Percentiles rank a stretch among this genome's conserved stretches.
These are phyloP conservation scores for Cordilura impudica DNA, from an alignment of 2,888 invertebrate genomes.

Conservation along the genomic window DNA sequence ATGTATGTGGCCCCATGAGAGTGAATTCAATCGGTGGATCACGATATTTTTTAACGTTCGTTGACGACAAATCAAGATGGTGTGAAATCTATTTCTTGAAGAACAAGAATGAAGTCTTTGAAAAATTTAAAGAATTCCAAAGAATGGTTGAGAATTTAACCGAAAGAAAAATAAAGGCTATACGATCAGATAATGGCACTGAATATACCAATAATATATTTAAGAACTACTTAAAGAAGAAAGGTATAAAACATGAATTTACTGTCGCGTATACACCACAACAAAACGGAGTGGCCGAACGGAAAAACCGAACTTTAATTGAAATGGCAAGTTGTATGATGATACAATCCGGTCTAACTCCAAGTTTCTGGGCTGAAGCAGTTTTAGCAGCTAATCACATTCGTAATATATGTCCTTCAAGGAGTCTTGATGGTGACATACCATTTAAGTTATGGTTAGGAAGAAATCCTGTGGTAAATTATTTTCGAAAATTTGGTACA, in stretches of 20 bases:
- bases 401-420: no score
- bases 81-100: neutral
- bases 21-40: neutral
- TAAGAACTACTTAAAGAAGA: no score
- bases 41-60: neutral
- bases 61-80: neutral
- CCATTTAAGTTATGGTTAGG: no score
- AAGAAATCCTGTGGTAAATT: no score
- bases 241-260: neutral
- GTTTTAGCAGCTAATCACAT: constrained; percentile 63
- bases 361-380: constrained; percentile 68
- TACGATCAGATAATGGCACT: neutral
- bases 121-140: neutral
- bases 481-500: no score
- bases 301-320: neutral
- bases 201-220: neutral
- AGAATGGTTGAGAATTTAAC: neutral
- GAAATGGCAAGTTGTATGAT: neutral
- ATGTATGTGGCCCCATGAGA: constrained; percentile 2
- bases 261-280: neutral
- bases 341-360: constrained; percentile 52
- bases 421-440: no score
- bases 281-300: no score
- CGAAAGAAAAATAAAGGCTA: neutral
- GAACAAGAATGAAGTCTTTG: neutral